phyloP scores from a whole-genome alignment of 2,797 vertebrate species.

The Hippopotamyrus pictus region DNA sequence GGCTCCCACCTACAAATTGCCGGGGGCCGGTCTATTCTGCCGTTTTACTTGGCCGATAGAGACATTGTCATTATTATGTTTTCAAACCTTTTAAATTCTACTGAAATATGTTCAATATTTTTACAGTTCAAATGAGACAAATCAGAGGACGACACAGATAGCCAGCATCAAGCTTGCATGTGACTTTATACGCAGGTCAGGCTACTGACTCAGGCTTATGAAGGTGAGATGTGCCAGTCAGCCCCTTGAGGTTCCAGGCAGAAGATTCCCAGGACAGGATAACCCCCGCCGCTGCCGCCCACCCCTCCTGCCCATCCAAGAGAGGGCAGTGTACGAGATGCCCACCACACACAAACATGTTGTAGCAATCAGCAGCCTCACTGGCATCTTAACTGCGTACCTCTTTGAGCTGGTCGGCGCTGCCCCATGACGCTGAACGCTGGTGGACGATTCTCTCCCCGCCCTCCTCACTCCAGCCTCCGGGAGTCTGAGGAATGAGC shows the following conservation, averaged over 20 bases:
- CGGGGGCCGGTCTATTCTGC: not conserved
- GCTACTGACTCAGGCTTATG: not conserved
- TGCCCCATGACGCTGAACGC: conserved; percentile 92
- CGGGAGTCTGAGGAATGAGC: conserved; percentile 73
- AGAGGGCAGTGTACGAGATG: too few species aligned
- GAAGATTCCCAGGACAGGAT: not conserved
- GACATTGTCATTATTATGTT: not conserved
- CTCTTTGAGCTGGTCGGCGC: conserved; percentile 92
- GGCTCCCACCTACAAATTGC: not conserved
- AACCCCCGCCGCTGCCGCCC: not conserved
- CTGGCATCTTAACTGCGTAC: conserved; percentile 50
- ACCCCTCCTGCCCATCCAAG: not conserved
- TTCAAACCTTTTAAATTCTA: not conserved
- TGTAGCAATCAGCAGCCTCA: not conserved
- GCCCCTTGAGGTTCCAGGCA: not conserved
- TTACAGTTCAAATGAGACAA: not conserved
- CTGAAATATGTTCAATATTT: not conserved
- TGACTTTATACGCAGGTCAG: not conserved
- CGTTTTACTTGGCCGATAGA: not conserved
- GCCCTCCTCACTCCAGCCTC: conserved; percentile 84
- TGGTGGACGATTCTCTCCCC: conserved; percentile 77
- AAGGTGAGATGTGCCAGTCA: not conserved
- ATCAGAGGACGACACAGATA: not conserved
- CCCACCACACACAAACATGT: not conserved
- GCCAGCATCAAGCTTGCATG: not conserved